These are phyloP conservation scores for Chaetodon auriga DNA, from an alignment of 2,113 vertebrate species.

Conservation along the genomic window DNA sequence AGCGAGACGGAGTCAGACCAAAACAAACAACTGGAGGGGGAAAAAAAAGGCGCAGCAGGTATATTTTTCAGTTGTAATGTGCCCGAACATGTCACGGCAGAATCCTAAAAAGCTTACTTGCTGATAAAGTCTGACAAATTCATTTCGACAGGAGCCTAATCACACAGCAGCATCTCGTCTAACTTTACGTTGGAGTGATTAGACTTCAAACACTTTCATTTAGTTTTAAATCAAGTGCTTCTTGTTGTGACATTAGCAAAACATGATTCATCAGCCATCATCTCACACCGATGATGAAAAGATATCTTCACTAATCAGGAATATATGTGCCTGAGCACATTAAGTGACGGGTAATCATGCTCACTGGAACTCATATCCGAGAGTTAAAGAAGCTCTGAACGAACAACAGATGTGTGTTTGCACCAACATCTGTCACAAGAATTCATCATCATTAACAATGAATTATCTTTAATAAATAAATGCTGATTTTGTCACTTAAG, in stretches of 20 bases:
- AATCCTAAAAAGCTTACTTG: slow-evolving; percentile 13
- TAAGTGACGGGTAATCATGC: background rate
- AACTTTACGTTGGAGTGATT: slow-evolving; percentile 26
- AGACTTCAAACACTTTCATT: slow-evolving; percentile 49
- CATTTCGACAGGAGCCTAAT: slow-evolving; percentile 56
- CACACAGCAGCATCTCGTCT: slow-evolving; percentile 44
- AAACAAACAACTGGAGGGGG: slow-evolving; percentile 54
- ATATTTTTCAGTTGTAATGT: slow-evolving; percentile 26
- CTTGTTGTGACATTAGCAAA: slow-evolving; percentile 51
- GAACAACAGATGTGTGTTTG: slow-evolving; percentile 26
- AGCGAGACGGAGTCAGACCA: slow-evolving; percentile 33
- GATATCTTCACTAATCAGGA: slow-evolving; percentile 11
- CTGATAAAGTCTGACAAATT: slow-evolving; percentile 39
- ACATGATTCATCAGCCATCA: slow-evolving; percentile 26
- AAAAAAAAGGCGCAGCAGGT: slow-evolving; percentile 3
- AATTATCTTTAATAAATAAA: slow-evolving; percentile 8
- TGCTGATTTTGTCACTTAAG: background rate
- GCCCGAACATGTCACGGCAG: slow-evolving; percentile 24
- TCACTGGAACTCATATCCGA: background rate
- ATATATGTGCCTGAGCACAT: background rate
- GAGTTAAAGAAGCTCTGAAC: background rate
- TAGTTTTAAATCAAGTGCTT: slow-evolving; percentile 34
- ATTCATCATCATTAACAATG: slow-evolving; percentile 1
- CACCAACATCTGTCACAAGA: slow-evolving; percentile 9
- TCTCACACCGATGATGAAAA: slow-evolving; percentile 32